These are phyloP conservation scores for Macroramphosus scolopax DNA, from an alignment of 2,797 vertebrate genomes.

Conservation along the genomic window DNA sequence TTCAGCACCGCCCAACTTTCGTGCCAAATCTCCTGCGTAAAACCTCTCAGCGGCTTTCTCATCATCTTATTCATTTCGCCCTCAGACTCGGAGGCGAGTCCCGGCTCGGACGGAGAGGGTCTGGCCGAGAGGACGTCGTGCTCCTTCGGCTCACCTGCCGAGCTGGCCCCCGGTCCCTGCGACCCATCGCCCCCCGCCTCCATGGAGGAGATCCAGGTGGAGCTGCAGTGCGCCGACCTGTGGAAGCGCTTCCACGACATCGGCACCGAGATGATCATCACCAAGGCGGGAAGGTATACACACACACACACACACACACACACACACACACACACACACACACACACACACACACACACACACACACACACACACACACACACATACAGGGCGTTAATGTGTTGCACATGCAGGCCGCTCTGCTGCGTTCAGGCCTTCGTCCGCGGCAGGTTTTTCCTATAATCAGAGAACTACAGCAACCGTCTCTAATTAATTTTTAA, in stretches of 20 bases:
- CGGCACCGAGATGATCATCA: slow-evolving; percentile 99
- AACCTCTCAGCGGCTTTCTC: slow-evolving; percentile 34
- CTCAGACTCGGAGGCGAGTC: slow-evolving; percentile 94
- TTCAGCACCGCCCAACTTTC: slow-evolving; percentile 7
- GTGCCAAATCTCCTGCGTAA: slow-evolving; percentile 56
- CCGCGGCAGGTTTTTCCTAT: slow-evolving; percentile 39
- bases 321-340: slow-evolving; percentile 3
- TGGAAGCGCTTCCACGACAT: slow-evolving; percentile 99
- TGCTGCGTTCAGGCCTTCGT: slow-evolving; percentile 33
- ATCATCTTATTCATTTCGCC: slow-evolving; percentile 26
- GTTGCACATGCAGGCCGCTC: slow-evolving; percentile 64
- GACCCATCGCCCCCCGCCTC: slow-evolving; percentile 85
- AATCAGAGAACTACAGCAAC: slow-evolving; percentile 25
- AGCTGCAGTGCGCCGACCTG: slow-evolving; percentile 95
- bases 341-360: slow-evolving; percentile 13
- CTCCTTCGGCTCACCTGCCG: slow-evolving; percentile 86
- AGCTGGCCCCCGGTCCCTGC: slow-evolving; percentile 80
- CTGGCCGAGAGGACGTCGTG: slow-evolving; percentile 91
- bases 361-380: slow-evolving; percentile 21
- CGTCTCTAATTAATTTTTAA: slow-evolving; percentile 67
- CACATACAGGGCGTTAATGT: slow-evolving; percentile 68
- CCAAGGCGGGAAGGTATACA: slow-evolving; percentile 94
- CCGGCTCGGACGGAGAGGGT: slow-evolving; percentile 91
- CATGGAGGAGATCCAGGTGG: slow-evolving; percentile 98
- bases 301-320: not conserved